Evolutionary conservation across 2,888 invertebrate species (phyloP), one percentile per base, ranked within the genome.

Genomic region (Pollenia griseotomentosa): DNA sequence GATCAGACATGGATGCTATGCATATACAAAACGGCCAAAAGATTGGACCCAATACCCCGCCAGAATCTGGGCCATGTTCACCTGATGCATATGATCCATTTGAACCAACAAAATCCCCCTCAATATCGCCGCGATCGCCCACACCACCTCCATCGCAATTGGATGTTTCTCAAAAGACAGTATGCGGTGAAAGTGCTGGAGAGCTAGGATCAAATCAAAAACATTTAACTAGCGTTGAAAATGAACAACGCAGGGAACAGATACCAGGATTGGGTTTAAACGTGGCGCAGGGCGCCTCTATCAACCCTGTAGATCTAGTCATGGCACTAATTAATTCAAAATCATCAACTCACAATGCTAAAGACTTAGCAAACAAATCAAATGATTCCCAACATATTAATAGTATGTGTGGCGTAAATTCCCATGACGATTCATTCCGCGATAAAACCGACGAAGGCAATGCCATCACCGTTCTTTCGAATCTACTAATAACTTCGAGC

Each of bases 21-120:
- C 91, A 89, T 78, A 89, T 90, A 10, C 90, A 90, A 77, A 90
- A 75, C 81, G 83, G 91, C 87, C 92, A 94, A 84, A 95, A 95
- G 89, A 95, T 95, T 90, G 96, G 96, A 0, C 96, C 96, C 0
- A 96, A 96, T 90, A 96, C 96, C 6, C 96, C 96, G 0, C 96
- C 96, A 73, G 95, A 95, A 83, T 95, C 96, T 9, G 95, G 95
- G 0, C 96, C 95, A 0, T 95, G 95, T 86, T 96, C 97, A 14
- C 97, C 97, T 0, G 97, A 97, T 93, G 97, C 96, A 4, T 98
- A 98, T 93, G 97, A 98, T 95, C 98, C 98, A 1, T 98, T 97
- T 93, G 97, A 98, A 93, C 98, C 98, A 0, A 97, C 98, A 10
- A 97, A 97, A 92, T 97, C 97, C 0, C 93, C 93, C 2, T 94